Conservation (phyloP, 1,140 invertebrate genomes). For the Pararge aegeria region DNA sequence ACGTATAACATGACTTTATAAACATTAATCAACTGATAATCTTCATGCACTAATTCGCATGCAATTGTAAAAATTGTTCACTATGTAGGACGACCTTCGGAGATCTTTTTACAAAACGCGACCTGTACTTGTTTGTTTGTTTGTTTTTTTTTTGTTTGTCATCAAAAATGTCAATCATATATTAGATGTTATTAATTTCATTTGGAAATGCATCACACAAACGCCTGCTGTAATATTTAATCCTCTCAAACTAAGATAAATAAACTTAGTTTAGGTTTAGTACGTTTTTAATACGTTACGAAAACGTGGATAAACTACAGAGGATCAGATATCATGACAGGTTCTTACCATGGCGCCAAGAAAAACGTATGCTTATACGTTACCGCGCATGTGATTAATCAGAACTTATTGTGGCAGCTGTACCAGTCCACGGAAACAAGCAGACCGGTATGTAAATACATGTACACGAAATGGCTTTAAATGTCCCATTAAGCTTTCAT, state of each 20-base stretch:
- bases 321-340: constrained; percentile 10
- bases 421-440: constrained; percentile 75
- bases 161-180: too few relatives aligned
- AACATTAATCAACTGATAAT: too few relatives aligned
- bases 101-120: too few relatives aligned
- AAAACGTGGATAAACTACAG: too few relatives aligned
- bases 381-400: constrained; percentile 66
- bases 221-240: constrained; percentile 1
- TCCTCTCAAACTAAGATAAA: background rate
- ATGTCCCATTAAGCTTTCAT: constrained; percentile 24
- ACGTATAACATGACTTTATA: too few relatives aligned
- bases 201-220: background rate
- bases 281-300: background rate
- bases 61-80: too few relatives aligned
- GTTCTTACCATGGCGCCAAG: constrained; percentile 11
- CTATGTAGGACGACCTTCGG: too few relatives aligned
- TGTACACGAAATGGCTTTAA: constrained; percentile 22
- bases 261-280: background rate
- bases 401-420: constrained; percentile 71
- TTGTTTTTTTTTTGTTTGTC: background rate
- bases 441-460: constrained; percentile 67
- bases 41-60: too few relatives aligned
- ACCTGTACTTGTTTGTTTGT: too few relatives aligned
- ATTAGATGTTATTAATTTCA: background rate
- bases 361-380: constrained; percentile 31